A percentile compares a stretch with the other conserved stretches of the same genome.
These are phyloP conservation scores for Stomorhina lunata DNA, from an alignment of 2,888 invertebrate species.

Conservation along the genomic window DNA sequence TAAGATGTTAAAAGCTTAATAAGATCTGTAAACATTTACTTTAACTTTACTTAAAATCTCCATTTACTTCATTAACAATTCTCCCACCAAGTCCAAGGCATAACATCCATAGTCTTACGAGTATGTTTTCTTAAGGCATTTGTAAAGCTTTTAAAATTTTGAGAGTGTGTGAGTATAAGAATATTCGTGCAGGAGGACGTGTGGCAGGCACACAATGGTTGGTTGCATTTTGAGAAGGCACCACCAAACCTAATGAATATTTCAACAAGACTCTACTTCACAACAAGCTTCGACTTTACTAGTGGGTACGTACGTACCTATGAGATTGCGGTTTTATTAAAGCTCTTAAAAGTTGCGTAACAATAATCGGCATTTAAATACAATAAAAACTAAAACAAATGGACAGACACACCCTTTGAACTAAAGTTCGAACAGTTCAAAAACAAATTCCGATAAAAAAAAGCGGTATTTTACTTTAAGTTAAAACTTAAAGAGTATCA, in stretches of 20 bases:
- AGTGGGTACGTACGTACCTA: not conserved
- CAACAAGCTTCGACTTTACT: no score
- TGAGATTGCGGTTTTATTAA: conserved; percentile 26
- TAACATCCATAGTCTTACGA: conserved; percentile 3
- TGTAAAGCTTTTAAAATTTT: conserved; percentile 14
- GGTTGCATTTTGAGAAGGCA: conserved; percentile 7
- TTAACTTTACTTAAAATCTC: not conserved
- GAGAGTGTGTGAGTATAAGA: not conserved
- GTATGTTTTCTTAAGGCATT: conserved; percentile 30
- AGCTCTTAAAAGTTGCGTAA: conserved; percentile 49
- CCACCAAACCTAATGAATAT: conserved; percentile 20
- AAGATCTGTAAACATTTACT: no score
- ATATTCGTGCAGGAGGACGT: not conserved
- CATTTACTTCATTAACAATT: conserved; percentile 12
- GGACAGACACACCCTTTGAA: conserved; percentile 21
- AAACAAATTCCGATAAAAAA: not conserved
- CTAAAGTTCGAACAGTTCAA: not conserved
- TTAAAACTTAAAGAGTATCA: no score
- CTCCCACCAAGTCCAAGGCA: not conserved
- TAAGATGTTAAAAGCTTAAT: no score
- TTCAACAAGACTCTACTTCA: conserved; percentile 35
- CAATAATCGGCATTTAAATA: conserved; percentile 43
- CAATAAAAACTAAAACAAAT: conserved; percentile 25
- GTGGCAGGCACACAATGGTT: conserved; percentile 3
- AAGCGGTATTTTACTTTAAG: not conserved